phyloP scores from a whole-genome alignment of 1,140 invertebrate species.

The Atta colombica region DNA sequence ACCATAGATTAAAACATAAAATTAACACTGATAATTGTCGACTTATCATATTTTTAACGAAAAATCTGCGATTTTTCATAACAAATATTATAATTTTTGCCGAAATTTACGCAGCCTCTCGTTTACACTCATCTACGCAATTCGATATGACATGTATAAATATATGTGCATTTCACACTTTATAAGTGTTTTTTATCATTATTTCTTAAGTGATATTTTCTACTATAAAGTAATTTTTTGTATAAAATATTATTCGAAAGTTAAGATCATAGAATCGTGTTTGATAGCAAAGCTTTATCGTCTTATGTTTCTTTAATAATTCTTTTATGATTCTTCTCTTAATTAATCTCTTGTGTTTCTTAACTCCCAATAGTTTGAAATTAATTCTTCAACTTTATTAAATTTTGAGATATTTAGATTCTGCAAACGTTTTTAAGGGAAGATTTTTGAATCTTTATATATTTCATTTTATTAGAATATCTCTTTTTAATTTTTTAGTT shows the following conservation, averaged over 20 bases:
- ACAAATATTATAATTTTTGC: not conserved
- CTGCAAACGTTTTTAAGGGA: not conserved
- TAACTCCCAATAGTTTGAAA: slow-evolving; percentile 1
- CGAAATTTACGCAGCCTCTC: not conserved
- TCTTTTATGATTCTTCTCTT: slow-evolving; percentile 5
- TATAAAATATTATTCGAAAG: slow-evolving; percentile 24
- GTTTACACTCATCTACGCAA: not conserved
- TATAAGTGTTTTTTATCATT: slow-evolving; percentile 8
- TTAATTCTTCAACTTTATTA: slow-evolving; percentile 33
- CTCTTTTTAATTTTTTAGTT: slow-evolving; percentile 1
- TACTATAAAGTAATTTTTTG: not conserved
- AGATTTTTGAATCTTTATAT: not conserved
- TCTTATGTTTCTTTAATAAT: slow-evolving; percentile 4
- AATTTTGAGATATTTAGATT: not conserved
- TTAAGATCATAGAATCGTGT: not conserved
- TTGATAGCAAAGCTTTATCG: slow-evolving; percentile 12
- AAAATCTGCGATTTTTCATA: not conserved
- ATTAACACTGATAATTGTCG: not conserved
- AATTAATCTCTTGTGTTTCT: slow-evolving; percentile 33
- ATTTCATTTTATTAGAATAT: not conserved
- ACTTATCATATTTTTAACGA: not conserved
- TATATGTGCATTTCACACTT: not conserved
- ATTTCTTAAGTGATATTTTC: not conserved
- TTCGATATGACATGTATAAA: slow-evolving; percentile 1
- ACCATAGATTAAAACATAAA: not conserved